These are phyloP conservation scores for Falco concolor DNA, from an alignment of 2,797 vertebrate genomes.

Conservation along the genomic window DNA sequence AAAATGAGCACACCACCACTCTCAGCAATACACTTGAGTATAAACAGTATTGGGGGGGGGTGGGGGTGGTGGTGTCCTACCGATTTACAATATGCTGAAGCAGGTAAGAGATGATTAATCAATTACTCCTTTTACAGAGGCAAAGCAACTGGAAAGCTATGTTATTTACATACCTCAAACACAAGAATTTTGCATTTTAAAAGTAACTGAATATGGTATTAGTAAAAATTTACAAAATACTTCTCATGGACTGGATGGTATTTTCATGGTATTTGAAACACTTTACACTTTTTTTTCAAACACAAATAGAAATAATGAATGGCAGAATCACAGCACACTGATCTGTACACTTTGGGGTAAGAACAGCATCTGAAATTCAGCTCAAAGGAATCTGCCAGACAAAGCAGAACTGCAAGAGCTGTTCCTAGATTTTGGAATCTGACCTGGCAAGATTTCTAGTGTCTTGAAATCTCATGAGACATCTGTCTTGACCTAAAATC, in stretches of 20 bases:
- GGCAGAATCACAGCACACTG: not conserved
- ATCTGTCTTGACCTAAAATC: constrained; percentile 4
- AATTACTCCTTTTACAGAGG: not conserved
- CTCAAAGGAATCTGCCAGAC: not conserved
- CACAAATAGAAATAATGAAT: not conserved
- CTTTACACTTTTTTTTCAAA: not conserved
- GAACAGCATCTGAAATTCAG: not conserved
- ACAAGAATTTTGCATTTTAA: not conserved
- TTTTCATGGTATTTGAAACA: not conserved
- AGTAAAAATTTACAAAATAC: not conserved
- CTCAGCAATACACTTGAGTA: not conserved
- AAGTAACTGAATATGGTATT: not conserved
- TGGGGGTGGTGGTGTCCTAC: not conserved
- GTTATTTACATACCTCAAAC: not conserved
- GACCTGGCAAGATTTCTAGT: not conserved
- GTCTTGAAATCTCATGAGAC: not conserved
- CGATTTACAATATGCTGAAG: not conserved
- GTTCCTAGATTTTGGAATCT: not conserved
- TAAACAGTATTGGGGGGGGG: not conserved
- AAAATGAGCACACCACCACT: not conserved
- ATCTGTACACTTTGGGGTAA: not conserved
- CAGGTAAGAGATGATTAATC: not conserved
- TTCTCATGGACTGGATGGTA: not conserved
- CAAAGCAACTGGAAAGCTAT: not conserved
- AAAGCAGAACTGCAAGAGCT: not conserved